A percentile compares a stretch with the other conserved stretches of the same genome.
Conservation (phyloP, 2,797 vertebrate species). For the Hephaestus fuliginosus region DNA sequence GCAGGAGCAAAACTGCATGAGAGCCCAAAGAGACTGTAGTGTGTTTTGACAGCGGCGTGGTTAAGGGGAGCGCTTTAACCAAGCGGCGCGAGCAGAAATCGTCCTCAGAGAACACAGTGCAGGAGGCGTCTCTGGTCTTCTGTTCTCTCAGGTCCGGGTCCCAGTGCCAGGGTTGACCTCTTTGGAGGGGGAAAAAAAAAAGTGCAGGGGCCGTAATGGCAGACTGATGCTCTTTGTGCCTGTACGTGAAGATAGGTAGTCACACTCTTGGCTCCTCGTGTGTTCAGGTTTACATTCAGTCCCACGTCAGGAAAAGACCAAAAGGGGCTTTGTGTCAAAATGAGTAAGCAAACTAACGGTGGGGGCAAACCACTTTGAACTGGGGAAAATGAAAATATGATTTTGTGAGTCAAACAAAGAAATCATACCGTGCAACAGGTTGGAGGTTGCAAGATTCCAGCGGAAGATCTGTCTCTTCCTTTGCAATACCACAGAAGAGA, state of each 20-base stretch:
- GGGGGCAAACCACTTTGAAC: constrained; percentile 15
- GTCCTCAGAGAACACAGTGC: constrained; percentile 69
- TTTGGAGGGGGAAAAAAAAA: constrained; percentile 59
- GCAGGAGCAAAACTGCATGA: constrained; percentile 59
- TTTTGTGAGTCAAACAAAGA: constrained; percentile 31
- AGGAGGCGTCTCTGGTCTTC: constrained; percentile 62
- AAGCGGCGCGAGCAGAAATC: constrained; percentile 77
- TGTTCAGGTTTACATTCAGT: constrained; percentile 81
- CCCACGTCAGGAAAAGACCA: constrained; percentile 60
- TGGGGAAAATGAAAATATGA: constrained; percentile 34
- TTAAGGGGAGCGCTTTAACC: constrained; percentile 76
- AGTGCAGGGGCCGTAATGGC: constrained; percentile 70
- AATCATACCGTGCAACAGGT: constrained; percentile 7
- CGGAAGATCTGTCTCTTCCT: constrained; percentile 50
- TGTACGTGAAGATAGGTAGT: constrained; percentile 35
- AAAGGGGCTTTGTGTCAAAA: constrained; percentile 53
- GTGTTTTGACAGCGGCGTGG: constrained; percentile 57
- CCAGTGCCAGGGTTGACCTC: constrained; percentile 60
- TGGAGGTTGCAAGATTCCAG: constrained; percentile 43
- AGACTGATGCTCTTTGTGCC: constrained; percentile 58
- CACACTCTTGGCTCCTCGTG: constrained; percentile 58
- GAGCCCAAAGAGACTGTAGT: constrained; percentile 71
- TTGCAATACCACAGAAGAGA: constrained; percentile 36
- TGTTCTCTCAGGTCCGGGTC: constrained; percentile 49
- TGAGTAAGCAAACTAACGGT: constrained; percentile 49